Percentiles rank a stretch among this genome's conserved stretches.
These are phyloP conservation scores for Melolontha melolontha DNA, from an alignment of 2,888 invertebrate species.

Conservation along the genomic window DNA sequence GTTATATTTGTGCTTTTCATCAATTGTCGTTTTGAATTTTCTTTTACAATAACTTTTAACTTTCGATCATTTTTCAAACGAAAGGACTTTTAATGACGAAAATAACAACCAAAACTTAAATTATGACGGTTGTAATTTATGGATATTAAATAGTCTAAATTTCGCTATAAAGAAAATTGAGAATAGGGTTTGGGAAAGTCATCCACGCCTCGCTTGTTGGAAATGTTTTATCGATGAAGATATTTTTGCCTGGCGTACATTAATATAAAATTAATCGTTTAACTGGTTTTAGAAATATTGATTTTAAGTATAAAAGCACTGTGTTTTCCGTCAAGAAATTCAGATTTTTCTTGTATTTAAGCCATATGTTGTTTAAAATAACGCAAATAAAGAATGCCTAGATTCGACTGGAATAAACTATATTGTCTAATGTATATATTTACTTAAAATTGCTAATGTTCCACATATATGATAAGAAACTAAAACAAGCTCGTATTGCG, in stretches of 20 bases:
- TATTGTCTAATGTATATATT: too few relatives aligned
- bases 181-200: slow-evolving; percentile 8
- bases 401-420: too few relatives aligned
- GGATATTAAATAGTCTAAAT: slow-evolving; percentile 9
- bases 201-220: slow-evolving; percentile 5
- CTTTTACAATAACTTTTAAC: background rate
- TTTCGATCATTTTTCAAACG: slow-evolving; percentile 18
- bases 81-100: background rate
- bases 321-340: background rate
- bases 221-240: slow-evolving; percentile 28
- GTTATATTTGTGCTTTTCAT: too few relatives aligned
- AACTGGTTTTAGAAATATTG: slow-evolving; percentile 8
- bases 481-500: too few relatives aligned
- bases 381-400: too few relatives aligned
- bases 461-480: too few relatives aligned
- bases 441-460: too few relatives aligned
- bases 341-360: too few relatives aligned
- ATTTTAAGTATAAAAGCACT: background rate
- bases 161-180: slow-evolving; percentile 10
- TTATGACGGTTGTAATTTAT: slow-evolving; percentile 16
- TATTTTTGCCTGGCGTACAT: slow-evolving; percentile 20
- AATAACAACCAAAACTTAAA: background rate
- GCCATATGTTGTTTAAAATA: too few relatives aligned
- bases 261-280: slow-evolving; percentile 32
- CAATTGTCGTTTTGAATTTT: too few relatives aligned